A percentile compares a stretch with the other conserved stretches of the same genome.
phyloP scores from a whole-genome alignment of 2,888 invertebrate genomes.

The Campoletis raptor region DNA sequence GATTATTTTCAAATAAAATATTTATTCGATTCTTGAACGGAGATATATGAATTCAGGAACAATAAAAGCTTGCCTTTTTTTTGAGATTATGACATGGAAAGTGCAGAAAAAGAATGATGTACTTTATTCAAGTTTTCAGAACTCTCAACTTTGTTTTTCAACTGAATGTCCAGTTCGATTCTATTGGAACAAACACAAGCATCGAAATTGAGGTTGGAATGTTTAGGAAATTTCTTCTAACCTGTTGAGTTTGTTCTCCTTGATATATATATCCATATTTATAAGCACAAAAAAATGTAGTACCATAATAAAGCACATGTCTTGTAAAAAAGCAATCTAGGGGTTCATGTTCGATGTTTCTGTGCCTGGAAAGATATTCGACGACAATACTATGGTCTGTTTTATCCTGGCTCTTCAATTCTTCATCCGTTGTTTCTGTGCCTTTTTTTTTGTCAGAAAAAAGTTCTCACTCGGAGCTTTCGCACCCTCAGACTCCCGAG shows the following conservation, averaged over 20 bases:
- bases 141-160: background rate
- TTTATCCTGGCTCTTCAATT: slow-evolving; percentile 21
- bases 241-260: slow-evolving; percentile 36
- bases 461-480: slow-evolving; percentile 56
- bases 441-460: slow-evolving; percentile 46
- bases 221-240: slow-evolving; percentile 18
- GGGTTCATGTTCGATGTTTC: slow-evolving; percentile 52
- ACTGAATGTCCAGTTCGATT: background rate
- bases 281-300: background rate
- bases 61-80: background rate
- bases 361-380: slow-evolving; percentile 49
- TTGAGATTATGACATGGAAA: background rate
- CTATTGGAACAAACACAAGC: background rate
- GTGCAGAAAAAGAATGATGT: background rate
- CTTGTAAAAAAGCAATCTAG: slow-evolving; percentile 11
- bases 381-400: slow-evolving; percentile 40
- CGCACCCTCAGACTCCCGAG: slow-evolving; percentile 51
- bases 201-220: background rate
- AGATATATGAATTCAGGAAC: background rate
- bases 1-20: background rate
- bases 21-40: background rate
- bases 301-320: slow-evolving; percentile 14
- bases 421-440: slow-evolving; percentile 14
- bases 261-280: background rate
- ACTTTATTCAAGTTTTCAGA: background rate